Conservation (phyloP, 2,113 vertebrate species). For the Atherinomorus stipes region DNA sequence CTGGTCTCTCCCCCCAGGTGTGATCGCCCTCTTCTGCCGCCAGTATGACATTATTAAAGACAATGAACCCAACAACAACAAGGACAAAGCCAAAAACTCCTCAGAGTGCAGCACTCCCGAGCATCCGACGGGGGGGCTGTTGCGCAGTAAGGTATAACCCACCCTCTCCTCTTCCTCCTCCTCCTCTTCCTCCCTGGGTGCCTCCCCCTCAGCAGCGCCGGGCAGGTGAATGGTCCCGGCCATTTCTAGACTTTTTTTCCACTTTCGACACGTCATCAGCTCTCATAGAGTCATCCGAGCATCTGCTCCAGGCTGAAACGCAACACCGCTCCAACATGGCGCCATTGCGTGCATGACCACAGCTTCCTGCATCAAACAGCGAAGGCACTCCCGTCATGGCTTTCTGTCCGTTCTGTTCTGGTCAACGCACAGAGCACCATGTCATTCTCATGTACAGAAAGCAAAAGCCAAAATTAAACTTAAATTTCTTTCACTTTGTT, state of each 20-base stretch:
- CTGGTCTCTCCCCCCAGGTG: conserved; percentile 78
- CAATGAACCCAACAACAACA: conserved; percentile 95
- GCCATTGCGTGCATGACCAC: conserved; percentile 44
- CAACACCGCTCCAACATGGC: conserved; percentile 29
- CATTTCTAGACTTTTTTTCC: conserved; percentile 51
- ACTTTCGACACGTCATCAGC: conserved; percentile 44
- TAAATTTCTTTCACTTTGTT: conserved; percentile 13
- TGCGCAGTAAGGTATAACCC: conserved; percentile 92
- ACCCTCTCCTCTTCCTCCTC: conserved; percentile 31
- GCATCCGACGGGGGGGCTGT: conserved; percentile 91
- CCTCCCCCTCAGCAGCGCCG: conserved; percentile 63
- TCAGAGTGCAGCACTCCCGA: conserved; percentile 96
- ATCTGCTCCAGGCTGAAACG: conserved; percentile 32
- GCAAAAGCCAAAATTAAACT: background rate
- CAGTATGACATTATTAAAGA: conserved; percentile 98
- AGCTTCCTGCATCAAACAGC: conserved; percentile 10
- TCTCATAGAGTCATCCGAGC: conserved; percentile 57
- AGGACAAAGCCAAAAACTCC: conserved; percentile 94
- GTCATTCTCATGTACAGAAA: conserved; percentile 31
- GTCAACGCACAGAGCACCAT: conserved; percentile 24
- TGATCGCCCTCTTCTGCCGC: conserved; percentile 94
- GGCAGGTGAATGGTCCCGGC: conserved; percentile 80
- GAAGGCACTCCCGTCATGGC: conserved; percentile 25
- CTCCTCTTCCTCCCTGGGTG: conserved; percentile 46
- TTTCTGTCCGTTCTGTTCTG: conserved; percentile 1